A percentile compares a stretch with the other conserved stretches of the same genome.
Evolutionary conservation across 2,113 vertebrate genomes (phyloP).

Genomic region (Hippocampus barbouri): DNA sequence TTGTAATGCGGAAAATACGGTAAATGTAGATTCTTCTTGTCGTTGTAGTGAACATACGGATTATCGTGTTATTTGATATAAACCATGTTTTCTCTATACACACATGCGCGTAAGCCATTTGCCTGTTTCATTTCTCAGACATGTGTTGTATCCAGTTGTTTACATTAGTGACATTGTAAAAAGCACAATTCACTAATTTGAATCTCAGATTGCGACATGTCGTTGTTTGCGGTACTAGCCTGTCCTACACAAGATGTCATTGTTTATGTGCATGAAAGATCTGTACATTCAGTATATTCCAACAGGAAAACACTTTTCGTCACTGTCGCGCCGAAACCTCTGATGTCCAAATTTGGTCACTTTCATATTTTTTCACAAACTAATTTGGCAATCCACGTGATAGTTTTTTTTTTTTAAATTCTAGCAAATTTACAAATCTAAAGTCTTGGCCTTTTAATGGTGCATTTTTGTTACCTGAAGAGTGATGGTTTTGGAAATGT

Average conservation of each 20-base stretch:
- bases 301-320: conserved; percentile 43
- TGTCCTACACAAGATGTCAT: conserved; percentile 53
- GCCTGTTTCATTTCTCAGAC: conserved; percentile 58
- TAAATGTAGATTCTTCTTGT: neutral
- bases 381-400: neutral
- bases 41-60: neutral
- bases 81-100: conserved; percentile 40
- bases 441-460: neutral
- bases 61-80: too few species aligned
- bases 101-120: conserved; percentile 50
- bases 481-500: too few species aligned
- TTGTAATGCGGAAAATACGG: too few species aligned
- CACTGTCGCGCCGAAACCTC: conserved; percentile 1
- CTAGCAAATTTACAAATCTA: neutral
- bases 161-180: conserved; percentile 12
- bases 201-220: conserved; percentile 29
- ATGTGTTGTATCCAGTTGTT: conserved; percentile 59
- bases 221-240: conserved; percentile 37
- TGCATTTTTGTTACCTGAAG: neutral
- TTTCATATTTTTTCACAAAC: neutral
- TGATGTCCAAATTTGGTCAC: neutral
- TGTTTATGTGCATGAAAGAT: conserved; percentile 55
- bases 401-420: too few species aligned
- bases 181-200: conserved; percentile 15
- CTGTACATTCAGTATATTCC: conserved; percentile 72